Conservation (phyloP, 2,113 vertebrate species). For the Hippocampus mohnikei region DNA sequence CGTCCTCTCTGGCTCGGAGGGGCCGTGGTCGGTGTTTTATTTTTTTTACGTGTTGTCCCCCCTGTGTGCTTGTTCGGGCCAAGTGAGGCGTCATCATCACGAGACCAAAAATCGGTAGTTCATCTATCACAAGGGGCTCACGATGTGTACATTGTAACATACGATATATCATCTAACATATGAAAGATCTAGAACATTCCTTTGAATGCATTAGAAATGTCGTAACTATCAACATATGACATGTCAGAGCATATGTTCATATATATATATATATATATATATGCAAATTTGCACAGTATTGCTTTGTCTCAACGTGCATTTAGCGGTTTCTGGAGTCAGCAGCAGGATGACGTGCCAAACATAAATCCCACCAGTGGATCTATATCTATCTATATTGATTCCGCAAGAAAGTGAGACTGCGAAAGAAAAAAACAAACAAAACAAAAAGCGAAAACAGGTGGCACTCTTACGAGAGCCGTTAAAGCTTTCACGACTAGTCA, state of each 20-base stretch:
- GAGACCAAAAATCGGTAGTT: neutral
- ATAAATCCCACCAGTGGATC: constrained; percentile 37
- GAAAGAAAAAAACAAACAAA: constrained; percentile 17
- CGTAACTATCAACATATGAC: neutral
- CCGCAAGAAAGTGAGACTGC: constrained; percentile 24
- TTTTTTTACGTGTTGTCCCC: constrained; percentile 22
- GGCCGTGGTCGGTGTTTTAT: constrained; percentile 35
- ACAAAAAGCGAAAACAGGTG: neutral
- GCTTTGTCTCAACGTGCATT: constrained; percentile 10
- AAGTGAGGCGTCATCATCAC: neutral
- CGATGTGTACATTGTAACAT: no score
- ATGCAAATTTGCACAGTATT: constrained; percentile 3
- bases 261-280: neutral
- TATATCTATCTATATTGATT: constrained; percentile 45
- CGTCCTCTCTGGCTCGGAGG: constrained; percentile 66
- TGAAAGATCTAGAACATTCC: neutral
- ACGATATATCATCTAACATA: no score
- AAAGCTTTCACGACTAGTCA: constrained; percentile 30
- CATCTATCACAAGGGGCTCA: neutral
- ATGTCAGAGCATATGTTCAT: constrained; percentile 6
- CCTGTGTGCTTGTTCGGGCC: constrained; percentile 11
- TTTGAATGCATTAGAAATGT: constrained; percentile 1
- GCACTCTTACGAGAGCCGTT: constrained; percentile 23
- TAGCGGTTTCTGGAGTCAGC: constrained; percentile 35
- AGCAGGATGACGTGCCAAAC: constrained; percentile 27